Evolutionary conservation across 1,140 invertebrate species (phyloP).

Genomic region (Arion vulgaris): DNA sequence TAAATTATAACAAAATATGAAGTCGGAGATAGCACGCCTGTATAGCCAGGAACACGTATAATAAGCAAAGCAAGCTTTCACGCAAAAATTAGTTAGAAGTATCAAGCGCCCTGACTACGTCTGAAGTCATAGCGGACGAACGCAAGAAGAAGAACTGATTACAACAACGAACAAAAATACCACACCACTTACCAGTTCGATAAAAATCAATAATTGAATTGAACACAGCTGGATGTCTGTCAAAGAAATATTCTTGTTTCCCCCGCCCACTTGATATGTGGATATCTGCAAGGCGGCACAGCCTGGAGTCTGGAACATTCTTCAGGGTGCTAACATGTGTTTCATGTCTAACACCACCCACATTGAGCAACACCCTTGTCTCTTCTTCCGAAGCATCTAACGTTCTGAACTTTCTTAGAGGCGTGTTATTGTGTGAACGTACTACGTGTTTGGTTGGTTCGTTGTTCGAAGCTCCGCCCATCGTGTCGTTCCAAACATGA

Average conservation of each 20-base stretch:
- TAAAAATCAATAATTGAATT: conserved; percentile 71
- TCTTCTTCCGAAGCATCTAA: conserved; percentile 16
- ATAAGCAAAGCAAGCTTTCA: too few species aligned
- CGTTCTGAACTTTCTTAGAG: not conserved
- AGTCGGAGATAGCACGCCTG: too few species aligned
- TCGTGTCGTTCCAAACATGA: conserved; percentile 4
- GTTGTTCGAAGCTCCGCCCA: not conserved
- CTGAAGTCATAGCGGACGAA: too few species aligned
- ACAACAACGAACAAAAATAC: too few species aligned
- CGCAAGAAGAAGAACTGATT: too few species aligned
- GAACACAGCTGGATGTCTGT: conserved; percentile 71
- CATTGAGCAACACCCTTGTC: conserved; percentile 88
- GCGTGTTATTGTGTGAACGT: conserved; percentile 17
- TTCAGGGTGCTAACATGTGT: conserved; percentile 83
- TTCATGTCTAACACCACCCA: conserved; percentile 96
- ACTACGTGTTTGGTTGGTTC: conserved; percentile 21
- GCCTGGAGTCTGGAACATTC: conserved; percentile 68
- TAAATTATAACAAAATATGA: too few species aligned
- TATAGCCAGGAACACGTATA: too few species aligned
- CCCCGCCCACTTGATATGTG: conserved; percentile 56
- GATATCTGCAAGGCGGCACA: conserved; percentile 62
- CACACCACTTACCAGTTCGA: conserved; percentile 70
- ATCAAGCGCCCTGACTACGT: too few species aligned
- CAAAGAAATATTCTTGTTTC: conserved; percentile 71
- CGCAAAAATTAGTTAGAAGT: too few species aligned